Evolutionary conservation across 2,888 invertebrate genomes (phyloP).

Genomic region (Polylopha cassiicola): DNA sequence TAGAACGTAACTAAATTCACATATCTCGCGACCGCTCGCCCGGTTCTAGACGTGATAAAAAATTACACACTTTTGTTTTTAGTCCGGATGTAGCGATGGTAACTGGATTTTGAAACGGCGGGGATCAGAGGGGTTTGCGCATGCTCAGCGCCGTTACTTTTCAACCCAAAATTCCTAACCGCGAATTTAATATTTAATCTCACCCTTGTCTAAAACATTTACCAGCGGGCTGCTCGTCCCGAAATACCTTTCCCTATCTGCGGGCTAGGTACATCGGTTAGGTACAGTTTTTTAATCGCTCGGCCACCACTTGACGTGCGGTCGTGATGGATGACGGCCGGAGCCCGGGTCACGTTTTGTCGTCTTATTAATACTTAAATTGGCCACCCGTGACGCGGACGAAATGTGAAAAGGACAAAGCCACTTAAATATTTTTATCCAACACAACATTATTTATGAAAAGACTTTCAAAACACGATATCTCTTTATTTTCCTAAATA

Average conservation of each 20-base stretch:
- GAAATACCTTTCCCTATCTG: slow-evolving; percentile 59
- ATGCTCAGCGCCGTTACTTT: slow-evolving; percentile 61
- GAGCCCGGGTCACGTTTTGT: slow-evolving; percentile 69
- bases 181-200: slow-evolving; percentile 76
- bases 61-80: slow-evolving; percentile 60
- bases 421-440: slow-evolving; percentile 19
- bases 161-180: slow-evolving; percentile 72
- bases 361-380: slow-evolving; percentile 77
- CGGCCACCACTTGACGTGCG: slow-evolving; percentile 67
- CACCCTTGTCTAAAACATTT: slow-evolving; percentile 75
- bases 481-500: too few relatives aligned
- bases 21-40: slow-evolving; percentile 30
- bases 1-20: slow-evolving; percentile 26
- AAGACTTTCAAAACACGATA: too few relatives aligned
- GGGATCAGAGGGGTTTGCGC: slow-evolving; percentile 50
- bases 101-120: slow-evolving; percentile 56
- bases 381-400: slow-evolving; percentile 66
- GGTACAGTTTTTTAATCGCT: slow-evolving; percentile 71
- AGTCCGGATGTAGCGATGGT: slow-evolving; percentile 54
- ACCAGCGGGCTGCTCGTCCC: slow-evolving; percentile 58
- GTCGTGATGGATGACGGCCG: slow-evolving; percentile 67
- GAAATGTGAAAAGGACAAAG: slow-evolving; percentile 41
- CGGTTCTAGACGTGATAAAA: slow-evolving; percentile 49
- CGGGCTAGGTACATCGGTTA: slow-evolving; percentile 47
- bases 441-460: slow-evolving; percentile 18